Conservation (phyloP, 2,888 invertebrate genomes). For the Elysia crispata region DNA sequence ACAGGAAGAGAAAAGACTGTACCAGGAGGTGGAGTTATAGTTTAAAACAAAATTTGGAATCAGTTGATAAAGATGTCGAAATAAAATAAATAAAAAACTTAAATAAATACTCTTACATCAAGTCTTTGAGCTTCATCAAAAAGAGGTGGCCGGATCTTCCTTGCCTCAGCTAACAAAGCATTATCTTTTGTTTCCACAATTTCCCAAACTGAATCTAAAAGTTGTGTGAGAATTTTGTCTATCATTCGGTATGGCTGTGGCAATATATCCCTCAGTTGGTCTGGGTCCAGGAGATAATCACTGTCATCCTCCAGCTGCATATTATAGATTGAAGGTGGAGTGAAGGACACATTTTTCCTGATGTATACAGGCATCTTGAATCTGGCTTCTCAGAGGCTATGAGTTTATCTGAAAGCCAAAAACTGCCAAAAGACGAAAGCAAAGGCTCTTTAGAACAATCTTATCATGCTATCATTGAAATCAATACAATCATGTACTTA, state of each 20-base stretch:
- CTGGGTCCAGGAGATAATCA: conserved; percentile 73
- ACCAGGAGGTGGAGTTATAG: no score
- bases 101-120: conserved; percentile 43
- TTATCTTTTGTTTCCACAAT: conserved; percentile 66
- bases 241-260: conserved; percentile 76
- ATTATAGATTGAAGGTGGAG: conserved; percentile 69
- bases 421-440: no score
- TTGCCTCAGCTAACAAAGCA: conserved; percentile 61
- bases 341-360: conserved; percentile 67
- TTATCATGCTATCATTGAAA: no score
- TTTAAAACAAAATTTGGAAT: no score
- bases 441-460: no score
- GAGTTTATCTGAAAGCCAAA: no score
- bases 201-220: conserved; percentile 73
- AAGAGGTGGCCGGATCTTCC: conserved; percentile 66
- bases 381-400: no score
- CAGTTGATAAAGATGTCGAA: no score
- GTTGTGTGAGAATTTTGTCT: conserved; percentile 67
- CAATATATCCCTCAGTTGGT: conserved; percentile 68
- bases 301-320: conserved; percentile 68
- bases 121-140: conserved; percentile 63
- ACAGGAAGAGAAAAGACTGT: no score
- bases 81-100: not conserved
- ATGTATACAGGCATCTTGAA: conserved; percentile 70
- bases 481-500: no score